phyloP scores from a whole-genome alignment of 2,888 invertebrate species.

The Merodon equestris region DNA sequence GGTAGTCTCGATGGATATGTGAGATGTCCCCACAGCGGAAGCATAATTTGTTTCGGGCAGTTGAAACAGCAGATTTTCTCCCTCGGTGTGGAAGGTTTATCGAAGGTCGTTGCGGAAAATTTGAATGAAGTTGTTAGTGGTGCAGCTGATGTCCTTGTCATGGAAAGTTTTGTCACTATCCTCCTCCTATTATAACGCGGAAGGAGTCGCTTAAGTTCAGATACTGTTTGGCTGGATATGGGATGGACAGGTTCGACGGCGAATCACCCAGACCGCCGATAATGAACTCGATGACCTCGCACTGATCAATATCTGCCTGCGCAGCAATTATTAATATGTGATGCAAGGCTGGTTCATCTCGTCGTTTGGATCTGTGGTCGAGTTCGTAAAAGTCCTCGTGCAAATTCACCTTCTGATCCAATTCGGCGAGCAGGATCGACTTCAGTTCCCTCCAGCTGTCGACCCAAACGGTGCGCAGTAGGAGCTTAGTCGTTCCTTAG shows the following conservation, averaged over 20 bases:
- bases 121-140: too few relatives aligned
- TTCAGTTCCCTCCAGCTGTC: too few relatives aligned
- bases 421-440: too few relatives aligned
- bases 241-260: background rate
- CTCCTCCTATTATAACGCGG: conserved; percentile 1
- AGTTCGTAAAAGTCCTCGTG: background rate
- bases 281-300: background rate
- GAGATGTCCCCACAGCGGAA: conserved; percentile 16
- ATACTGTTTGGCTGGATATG: conserved; percentile 4
- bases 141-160: background rate
- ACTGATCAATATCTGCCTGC: conserved; percentile 4
- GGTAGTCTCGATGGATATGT: background rate
- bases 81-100: too few relatives aligned
- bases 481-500: too few relatives aligned
- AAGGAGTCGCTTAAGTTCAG: background rate
- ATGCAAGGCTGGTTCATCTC: background rate
- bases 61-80: background rate
- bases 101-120: too few relatives aligned
- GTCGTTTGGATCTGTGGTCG: background rate
- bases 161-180: conserved; percentile 11
- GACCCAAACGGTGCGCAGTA: too few relatives aligned
- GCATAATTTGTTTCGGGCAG: conserved; percentile 2
- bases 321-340: conserved; percentile 3
- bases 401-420: too few relatives aligned
- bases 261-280: conserved; percentile 4